A percentile compares a stretch with the other conserved stretches of the same genome.
Evolutionary conservation across 2,888 invertebrate genomes (phyloP).

Genomic region (Synergus gifuensis): DNA sequence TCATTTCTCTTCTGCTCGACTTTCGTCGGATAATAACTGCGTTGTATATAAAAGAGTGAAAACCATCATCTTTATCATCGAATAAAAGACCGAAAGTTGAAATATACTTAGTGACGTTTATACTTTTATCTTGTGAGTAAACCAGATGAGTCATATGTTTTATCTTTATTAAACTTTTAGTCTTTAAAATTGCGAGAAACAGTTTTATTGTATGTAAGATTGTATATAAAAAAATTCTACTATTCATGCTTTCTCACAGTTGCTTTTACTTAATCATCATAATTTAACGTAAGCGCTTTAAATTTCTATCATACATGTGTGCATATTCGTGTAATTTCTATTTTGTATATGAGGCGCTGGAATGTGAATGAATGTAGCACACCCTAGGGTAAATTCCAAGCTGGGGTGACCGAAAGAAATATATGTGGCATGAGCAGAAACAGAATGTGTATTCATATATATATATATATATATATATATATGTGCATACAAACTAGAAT

Average conservation of each 20-base stretch:
- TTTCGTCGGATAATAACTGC: slow-evolving; percentile 59
- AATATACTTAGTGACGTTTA: not conserved
- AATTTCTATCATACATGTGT: not conserved
- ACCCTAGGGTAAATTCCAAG: slow-evolving; percentile 21
- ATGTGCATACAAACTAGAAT: not conserved
- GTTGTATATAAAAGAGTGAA: slow-evolving; percentile 36
- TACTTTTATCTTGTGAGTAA: too few relatives aligned
- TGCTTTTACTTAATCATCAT: not conserved
- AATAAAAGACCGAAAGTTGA: not conserved
- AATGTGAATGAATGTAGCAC: slow-evolving; percentile 7
- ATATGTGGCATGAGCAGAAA: slow-evolving; percentile 16
- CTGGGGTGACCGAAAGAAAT: slow-evolving; percentile 15
- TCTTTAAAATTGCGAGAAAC: too few relatives aligned
- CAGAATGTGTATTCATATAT: not conserved
- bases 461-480: slow-evolving; percentile 9
- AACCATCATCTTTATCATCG: slow-evolving; percentile 47
- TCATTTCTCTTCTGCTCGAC: slow-evolving; percentile 64
- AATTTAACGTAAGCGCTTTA: not conserved
- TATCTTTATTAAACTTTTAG: too few relatives aligned
- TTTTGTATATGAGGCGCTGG: not conserved
- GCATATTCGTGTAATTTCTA: not conserved
- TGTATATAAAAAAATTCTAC: too few relatives aligned
- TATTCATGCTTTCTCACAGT: too few relatives aligned
- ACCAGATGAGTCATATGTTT: too few relatives aligned
- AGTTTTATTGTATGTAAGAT: too few relatives aligned